Conservation (phyloP, 2,888 invertebrate genomes). For the Meiosimyza platycephala region DNA sequence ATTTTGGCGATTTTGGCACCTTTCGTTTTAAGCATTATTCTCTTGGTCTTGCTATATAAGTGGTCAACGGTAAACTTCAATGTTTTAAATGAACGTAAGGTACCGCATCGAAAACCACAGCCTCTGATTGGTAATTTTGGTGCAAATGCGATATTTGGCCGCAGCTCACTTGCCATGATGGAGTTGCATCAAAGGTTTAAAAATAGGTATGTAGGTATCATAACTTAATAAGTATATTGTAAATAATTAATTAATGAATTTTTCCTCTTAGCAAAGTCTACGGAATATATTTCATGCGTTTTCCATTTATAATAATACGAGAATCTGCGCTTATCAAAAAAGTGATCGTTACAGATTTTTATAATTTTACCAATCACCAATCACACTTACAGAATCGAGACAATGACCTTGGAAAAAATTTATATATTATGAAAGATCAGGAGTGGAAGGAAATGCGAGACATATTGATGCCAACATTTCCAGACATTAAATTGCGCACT, state of each 20-base stretch:
- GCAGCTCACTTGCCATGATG: constrained; percentile 29
- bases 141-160: background rate
- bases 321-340: constrained; percentile 71
- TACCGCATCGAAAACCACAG: constrained; percentile 51
- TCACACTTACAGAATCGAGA: constrained; percentile 54
- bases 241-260: too few species aligned
- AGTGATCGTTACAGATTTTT: constrained; percentile 71
- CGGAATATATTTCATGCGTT: constrained; percentile 67
- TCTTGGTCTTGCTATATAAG: constrained; percentile 45
- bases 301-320: constrained; percentile 66
- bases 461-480: constrained; percentile 66
- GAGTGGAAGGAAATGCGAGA: constrained; percentile 66
- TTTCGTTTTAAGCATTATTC: background rate
- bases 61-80: constrained; percentile 48
- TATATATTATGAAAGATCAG: constrained; percentile 67
- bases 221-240: too few species aligned
- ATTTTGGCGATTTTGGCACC: background rate
- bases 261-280: constrained; percentile 61
- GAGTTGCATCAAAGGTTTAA: constrained; percentile 43
- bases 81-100: constrained; percentile 49
- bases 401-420: constrained; percentile 68
- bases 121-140: constrained; percentile 49
- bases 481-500: constrained; percentile 67
- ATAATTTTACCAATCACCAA: constrained; percentile 69
- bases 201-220: constrained; percentile 15